A percentile compares a stretch with the other conserved stretches of the same genome.
Evolutionary conservation across 2,113 vertebrate species (phyloP).

Genomic region (Xiphophorus couchianus): DNA sequence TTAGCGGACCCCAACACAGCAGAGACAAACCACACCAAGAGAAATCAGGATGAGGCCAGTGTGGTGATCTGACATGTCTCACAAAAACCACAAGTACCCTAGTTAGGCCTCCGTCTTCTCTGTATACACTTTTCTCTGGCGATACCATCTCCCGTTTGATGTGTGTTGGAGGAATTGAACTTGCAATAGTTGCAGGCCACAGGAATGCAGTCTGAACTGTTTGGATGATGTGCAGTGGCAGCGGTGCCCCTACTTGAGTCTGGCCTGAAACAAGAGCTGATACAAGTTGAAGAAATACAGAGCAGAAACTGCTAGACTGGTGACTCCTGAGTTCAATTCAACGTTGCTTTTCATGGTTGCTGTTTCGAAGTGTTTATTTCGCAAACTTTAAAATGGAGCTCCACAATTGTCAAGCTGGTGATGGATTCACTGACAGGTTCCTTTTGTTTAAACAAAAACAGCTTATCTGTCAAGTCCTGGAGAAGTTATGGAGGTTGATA

Average conservation of each 20-base stretch:
- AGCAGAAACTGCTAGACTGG: background rate
- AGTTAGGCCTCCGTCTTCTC: slow-evolving; percentile 19
- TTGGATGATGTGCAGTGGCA: slow-evolving; percentile 60
- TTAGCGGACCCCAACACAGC: slow-evolving; percentile 53
- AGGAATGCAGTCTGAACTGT: slow-evolving; percentile 44
- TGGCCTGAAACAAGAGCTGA: slow-evolving; percentile 38
- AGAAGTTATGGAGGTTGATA: slow-evolving; percentile 3
- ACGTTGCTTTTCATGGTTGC: background rate
- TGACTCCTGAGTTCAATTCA: background rate
- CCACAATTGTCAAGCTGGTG: slow-evolving; percentile 11
- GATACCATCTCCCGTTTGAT: slow-evolving; percentile 37
- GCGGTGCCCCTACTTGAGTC: slow-evolving; percentile 31
- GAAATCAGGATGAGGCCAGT: slow-evolving; percentile 29
- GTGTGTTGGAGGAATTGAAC: slow-evolving; percentile 43
- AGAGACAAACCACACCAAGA: slow-evolving; percentile 48
- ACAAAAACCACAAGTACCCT: slow-evolving; percentile 34
- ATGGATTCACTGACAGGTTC: slow-evolving; percentile 10
- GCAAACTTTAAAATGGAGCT: slow-evolving; percentile 20
- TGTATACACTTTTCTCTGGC: slow-evolving; percentile 23
- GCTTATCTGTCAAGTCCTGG: slow-evolving; percentile 26
- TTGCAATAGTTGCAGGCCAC: slow-evolving; percentile 53
- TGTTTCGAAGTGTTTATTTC: slow-evolving; percentile 19
- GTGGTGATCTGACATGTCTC: slow-evolving; percentile 38
- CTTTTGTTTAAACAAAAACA: slow-evolving; percentile 20
- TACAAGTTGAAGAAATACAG: slow-evolving; percentile 17